These are phyloP conservation scores for Notospermus geniculatus DNA, from an alignment of 1,140 invertebrate genomes.

Conservation along the genomic window DNA sequence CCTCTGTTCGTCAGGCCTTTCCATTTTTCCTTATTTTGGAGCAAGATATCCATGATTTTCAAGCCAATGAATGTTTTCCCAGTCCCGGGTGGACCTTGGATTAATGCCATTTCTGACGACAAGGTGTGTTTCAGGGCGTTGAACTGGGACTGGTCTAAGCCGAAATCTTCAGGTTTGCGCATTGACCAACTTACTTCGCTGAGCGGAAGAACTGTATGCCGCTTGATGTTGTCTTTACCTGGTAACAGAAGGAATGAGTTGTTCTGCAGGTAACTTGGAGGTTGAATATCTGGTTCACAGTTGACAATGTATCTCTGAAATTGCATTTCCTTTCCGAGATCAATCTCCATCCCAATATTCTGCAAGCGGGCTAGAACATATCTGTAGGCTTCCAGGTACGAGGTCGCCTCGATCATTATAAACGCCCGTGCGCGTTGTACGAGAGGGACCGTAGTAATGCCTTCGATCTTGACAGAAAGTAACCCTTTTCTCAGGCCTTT, in stretches of 20 bases:
- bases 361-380: constrained; percentile 47
- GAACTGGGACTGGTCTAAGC: constrained; percentile 47
- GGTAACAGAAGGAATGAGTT: background rate
- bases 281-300: background rate
- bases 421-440: constrained; percentile 4
- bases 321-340: constrained; percentile 33
- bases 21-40: background rate
- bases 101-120: constrained; percentile 59
- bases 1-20: background rate
- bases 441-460: background rate
- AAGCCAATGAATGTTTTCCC: constrained; percentile 20
- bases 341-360: constrained; percentile 24
- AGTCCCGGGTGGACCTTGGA: constrained; percentile 60
- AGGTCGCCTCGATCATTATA: constrained; percentile 47
- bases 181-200: constrained; percentile 11
- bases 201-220: background rate
- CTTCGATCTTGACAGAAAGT: constrained; percentile 52
- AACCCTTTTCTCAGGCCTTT: constrained; percentile 32
- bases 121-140: constrained; percentile 49
- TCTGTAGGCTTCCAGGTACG: constrained; percentile 54
- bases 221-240: background rate
- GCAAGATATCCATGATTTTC: constrained; percentile 6
- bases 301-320: constrained; percentile 1
- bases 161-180: constrained; percentile 14
- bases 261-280: background rate